A percentile compares a stretch with the other conserved stretches of the same genome.
phyloP scores from a whole-genome alignment of 2,888 invertebrate species.

The Sphaerophoria taeniata region DNA sequence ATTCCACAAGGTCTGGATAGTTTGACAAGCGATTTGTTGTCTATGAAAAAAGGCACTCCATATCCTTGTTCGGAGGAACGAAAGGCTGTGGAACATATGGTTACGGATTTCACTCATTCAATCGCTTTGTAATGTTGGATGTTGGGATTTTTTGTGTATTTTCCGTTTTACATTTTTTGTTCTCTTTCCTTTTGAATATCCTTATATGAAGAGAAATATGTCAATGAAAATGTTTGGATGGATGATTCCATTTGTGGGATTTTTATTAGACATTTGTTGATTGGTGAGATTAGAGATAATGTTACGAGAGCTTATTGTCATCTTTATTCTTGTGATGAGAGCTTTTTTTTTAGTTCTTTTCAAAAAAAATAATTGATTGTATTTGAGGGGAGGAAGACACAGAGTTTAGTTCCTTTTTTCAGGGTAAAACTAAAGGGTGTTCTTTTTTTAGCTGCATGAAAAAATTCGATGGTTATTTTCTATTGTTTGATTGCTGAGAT shows the following conservation, averaged over 20 bases:
- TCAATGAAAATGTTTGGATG: conserved; percentile 37
- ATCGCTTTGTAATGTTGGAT: neutral
- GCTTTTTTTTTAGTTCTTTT: neutral
- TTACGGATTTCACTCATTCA: conserved; percentile 61
- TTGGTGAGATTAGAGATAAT: conserved; percentile 63
- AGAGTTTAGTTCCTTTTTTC: too few relatives aligned
- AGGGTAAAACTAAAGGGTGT: too few relatives aligned
- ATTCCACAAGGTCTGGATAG: conserved; percentile 50
- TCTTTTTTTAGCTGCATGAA: too few relatives aligned
- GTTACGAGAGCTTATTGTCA: conserved; percentile 33
- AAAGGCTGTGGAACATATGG: too few relatives aligned
- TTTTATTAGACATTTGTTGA: conserved; percentile 72
- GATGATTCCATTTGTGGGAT: conserved; percentile 58
- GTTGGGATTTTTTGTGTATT: conserved; percentile 4
- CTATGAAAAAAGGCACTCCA: neutral
- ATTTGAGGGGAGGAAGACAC: too few relatives aligned
- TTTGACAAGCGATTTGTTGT: conserved; percentile 37
- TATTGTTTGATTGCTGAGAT: too few relatives aligned
- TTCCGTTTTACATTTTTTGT: neutral
- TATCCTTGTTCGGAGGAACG: conserved; percentile 38
- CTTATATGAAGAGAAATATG: conserved; percentile 19
- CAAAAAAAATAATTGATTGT: too few relatives aligned
- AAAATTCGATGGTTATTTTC: too few relatives aligned
- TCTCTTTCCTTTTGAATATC: neutral
- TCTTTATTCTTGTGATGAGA: conserved; percentile 12